Conservation (phyloP, 2,797 vertebrate genomes). For the Eutrigla gurnardus region DNA sequence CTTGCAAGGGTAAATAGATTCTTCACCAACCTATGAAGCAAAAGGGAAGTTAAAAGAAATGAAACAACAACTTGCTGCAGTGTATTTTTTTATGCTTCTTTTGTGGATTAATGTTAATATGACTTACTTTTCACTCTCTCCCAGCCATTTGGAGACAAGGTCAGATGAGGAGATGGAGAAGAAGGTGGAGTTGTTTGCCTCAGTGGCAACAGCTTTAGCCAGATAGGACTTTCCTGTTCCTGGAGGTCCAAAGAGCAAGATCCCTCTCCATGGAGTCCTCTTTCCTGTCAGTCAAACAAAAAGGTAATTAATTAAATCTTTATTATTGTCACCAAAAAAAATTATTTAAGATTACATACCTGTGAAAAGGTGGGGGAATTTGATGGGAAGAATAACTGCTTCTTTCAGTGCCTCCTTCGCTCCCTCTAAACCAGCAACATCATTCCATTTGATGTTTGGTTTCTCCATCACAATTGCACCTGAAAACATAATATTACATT, state of each 20-base stretch:
- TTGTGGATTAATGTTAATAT: not conserved
- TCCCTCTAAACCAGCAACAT: conserved; percentile 96
- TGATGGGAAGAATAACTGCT: conserved; percentile 98
- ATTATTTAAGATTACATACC: conserved; percentile 76
- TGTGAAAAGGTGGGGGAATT: conserved; percentile 99
- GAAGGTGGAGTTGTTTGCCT: conserved; percentile 99
- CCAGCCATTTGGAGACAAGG: conserved; percentile 98
- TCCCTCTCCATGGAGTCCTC: conserved; percentile 97
- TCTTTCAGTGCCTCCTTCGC: conserved; percentile 99
- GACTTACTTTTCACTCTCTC: conserved; percentile 98
- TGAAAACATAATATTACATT: conserved; percentile 52
- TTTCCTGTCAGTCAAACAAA: conserved; percentile 86
- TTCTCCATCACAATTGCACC: conserved; percentile 98
- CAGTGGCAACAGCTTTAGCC: conserved; percentile 98
- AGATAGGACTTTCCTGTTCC: conserved; percentile 99
- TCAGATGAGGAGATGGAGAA: conserved; percentile 98
- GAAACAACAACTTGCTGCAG: not conserved
- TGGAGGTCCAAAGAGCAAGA: conserved; percentile 96
- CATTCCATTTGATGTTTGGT: conserved; percentile 96
- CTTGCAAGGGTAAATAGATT: conserved; percentile 95
- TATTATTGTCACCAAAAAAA: conserved; percentile 1
- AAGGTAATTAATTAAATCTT: conserved; percentile 12
- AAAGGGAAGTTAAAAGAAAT: conserved; percentile 26
- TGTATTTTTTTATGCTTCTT: not conserved
- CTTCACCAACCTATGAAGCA: conserved; percentile 91